Evolutionary conservation across 2,797 vertebrate genomes (phyloP).

Genomic region (Chloroceryle inda): DNA sequence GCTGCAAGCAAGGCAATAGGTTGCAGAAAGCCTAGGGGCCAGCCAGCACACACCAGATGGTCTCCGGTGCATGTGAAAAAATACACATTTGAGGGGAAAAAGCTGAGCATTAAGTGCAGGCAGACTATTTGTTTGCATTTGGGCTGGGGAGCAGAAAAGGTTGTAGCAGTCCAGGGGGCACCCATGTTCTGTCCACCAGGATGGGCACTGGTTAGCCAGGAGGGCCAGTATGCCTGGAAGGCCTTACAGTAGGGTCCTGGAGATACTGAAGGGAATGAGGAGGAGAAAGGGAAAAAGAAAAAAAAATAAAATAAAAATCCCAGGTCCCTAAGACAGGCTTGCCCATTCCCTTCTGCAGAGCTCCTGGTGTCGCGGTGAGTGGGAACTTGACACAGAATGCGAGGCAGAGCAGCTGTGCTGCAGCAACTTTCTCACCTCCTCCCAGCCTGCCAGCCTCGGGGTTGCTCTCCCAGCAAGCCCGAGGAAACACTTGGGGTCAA

Average conservation of each 20-base stretch:
- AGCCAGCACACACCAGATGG: no score
- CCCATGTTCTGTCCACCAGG: neutral
- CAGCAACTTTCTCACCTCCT: neutral
- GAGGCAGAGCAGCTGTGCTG: neutral
- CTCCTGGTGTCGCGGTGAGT: accelerated
- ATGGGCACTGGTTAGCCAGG: neutral
- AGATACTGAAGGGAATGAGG: neutral
- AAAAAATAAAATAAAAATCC: no score
- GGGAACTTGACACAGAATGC: accelerated
- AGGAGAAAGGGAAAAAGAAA: no score
- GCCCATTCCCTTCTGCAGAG: neutral
- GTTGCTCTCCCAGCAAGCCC: neutral
- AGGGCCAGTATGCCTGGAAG: neutral
- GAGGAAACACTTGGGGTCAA: neutral
- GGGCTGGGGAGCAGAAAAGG: neutral
- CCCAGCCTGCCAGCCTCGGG: neutral
- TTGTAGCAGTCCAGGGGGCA: accelerated
- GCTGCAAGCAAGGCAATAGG: neutral
- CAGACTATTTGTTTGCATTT: neutral
- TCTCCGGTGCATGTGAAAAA: neutral
- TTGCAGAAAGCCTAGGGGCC: neutral
- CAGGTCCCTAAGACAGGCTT: neutral
- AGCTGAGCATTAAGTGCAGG: neutral
- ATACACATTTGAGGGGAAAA: neutral
- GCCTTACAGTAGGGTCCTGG: neutral